phyloP scores from a whole-genome alignment of 1,140 invertebrate genomes.

The Nomia melanderi region DNA sequence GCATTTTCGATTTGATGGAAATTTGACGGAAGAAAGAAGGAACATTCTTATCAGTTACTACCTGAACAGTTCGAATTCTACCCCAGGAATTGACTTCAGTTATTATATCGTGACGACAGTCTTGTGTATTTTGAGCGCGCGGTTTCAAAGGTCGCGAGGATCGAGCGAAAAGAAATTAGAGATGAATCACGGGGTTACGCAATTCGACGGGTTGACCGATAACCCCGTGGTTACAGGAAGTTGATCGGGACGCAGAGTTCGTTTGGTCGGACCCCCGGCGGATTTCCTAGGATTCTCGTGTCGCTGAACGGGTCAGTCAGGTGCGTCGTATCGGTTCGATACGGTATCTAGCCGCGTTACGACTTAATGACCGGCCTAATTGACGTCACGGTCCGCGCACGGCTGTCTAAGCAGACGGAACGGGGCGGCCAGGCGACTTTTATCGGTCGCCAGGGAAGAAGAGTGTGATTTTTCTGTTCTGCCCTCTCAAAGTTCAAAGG shows the following conservation, averaged over 20 bases:
- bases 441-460: slow-evolving; percentile 36
- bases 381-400: slow-evolving; percentile 46
- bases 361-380: slow-evolving; percentile 45
- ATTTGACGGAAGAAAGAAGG: too few species aligned
- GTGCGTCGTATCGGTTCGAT: slow-evolving; percentile 6
- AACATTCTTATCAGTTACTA: too few species aligned
- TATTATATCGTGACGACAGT: too few species aligned
- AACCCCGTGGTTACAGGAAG: too few species aligned
- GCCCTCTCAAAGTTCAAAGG: slow-evolving; percentile 61
- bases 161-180: too few species aligned
- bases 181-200: too few species aligned
- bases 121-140: too few species aligned
- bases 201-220: background rate
- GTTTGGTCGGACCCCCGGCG: background rate
- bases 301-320: background rate
- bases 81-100: too few species aligned
- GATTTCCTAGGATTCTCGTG: background rate
- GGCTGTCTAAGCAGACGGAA: slow-evolving; percentile 46
- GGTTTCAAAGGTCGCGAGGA: too few species aligned
- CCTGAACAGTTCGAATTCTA: too few species aligned
- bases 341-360: slow-evolving; percentile 20
- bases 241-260: background rate
- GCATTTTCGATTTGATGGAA: too few species aligned
- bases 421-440: slow-evolving; percentile 7
- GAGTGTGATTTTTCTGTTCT: slow-evolving; percentile 51